phyloP scores from a whole-genome alignment of 1,140 invertebrate genomes.

The Lamellibrachia luymesi region DNA sequence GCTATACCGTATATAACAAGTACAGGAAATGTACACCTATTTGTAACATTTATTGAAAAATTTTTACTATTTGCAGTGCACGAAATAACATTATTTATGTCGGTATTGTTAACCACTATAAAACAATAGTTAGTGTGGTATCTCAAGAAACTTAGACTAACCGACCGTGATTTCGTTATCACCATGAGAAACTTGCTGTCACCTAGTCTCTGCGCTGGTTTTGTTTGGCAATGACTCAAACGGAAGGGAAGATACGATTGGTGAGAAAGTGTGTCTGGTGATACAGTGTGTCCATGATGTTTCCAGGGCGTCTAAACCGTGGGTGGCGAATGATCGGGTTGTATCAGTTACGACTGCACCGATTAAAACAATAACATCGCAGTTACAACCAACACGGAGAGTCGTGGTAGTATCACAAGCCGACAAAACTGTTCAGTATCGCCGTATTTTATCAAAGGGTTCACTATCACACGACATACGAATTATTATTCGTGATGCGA shows the following conservation, averaged over 20 bases:
- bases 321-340: neutral
- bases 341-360: neutral
- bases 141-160: neutral
- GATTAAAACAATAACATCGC: neutral
- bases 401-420: neutral
- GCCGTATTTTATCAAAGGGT: neutral
- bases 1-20: too few relatives aligned
- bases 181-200: neutral
- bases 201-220: neutral
- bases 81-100: neutral
- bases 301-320: neutral
- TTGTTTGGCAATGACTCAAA: neutral
- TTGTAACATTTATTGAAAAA: too few relatives aligned
- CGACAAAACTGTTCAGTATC: neutral
- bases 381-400: neutral
- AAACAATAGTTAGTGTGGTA: neutral
- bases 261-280: neutral
- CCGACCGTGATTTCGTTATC: neutral
- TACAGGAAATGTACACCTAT: too few relatives aligned
- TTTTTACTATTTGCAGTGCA: too few relatives aligned
- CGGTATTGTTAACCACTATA: neutral
- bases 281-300: neutral
- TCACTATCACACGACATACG: neutral
- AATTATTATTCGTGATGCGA: neutral
- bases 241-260: neutral